Evolutionary conservation across 2,888 invertebrate species (phyloP), one percentile per base, ranked within the genome.

Genomic region (Eupithecia inturbata): DNA sequence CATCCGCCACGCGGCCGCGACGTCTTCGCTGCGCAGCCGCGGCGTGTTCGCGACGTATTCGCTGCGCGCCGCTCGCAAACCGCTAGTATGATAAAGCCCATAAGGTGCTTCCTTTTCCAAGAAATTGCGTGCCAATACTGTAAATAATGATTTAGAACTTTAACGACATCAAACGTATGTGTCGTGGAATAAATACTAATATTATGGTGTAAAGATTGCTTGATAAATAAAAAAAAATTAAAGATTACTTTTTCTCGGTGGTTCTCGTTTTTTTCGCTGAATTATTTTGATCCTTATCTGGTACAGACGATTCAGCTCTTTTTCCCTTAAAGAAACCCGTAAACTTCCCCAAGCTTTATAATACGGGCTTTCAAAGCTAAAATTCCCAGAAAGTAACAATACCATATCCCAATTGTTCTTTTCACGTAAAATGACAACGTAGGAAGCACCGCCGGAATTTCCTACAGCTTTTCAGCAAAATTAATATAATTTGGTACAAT

Each of bases 401-500:
- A 39, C 39, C 66, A 41, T 39, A 36, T 66, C 66, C 63, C 62
- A 67, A 73, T 70, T 66, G 66, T 73, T 67, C 67, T 70, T 67
- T 45, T 45, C 45, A 45, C 67, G 45, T 67, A 67, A 70, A 67
- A 64, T 39, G 31, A 70, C 57, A 67, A 22, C 14, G 67, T 22
- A 66, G 39, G 31, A 62, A 62, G 31, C 62, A 62, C 31, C 31
- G 64, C 39, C 64, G 36, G 64, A 39, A 39, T 62, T 62, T 62
- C 62, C 62, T 62, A 31, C 22, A 62, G 62, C 60, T 73, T 63
- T 67, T 12, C 53, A 64, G 63, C 68, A 1, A 71, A 71, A 67
- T 70, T 67, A 70, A 28, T 67, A 62, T 63, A 33, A 66, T 60
- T 57, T 68, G 36, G 70, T 36, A 73, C 67, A 73, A 70, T 62